Base-by-base conservation (phyloP, 2,888 invertebrate species). In the Vesta saturnalis region DNA sequence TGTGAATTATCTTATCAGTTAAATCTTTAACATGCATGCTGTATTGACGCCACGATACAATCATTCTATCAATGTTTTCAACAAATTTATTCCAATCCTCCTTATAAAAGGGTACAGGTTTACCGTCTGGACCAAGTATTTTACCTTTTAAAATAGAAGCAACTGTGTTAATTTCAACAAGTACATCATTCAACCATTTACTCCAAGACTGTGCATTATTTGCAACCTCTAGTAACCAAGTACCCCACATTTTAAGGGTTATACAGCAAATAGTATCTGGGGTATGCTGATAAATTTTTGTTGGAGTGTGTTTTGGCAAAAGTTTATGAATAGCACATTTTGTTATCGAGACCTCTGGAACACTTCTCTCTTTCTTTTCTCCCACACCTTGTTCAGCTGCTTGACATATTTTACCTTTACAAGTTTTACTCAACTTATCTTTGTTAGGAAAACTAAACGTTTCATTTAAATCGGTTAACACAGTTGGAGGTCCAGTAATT, bases 201-300 rank as follows among this genome's bases (percentile, higher is more conserved):
- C 81, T 83, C 83, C 83, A 83, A 22, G 74, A 78, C 60, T 82
- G 80, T 4, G 82, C 81, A 61, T 82, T 83, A 63, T 80, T 79
- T 3, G 82, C 80, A 56, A 83, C 80, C 72, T 83, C 81, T 18
- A 81, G 62, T 14, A 82, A 63, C 82, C 82, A 83, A 0, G 78
- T 78, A 0, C 82, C 81, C 82, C 81, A 83, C 3, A 80, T 79
- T 72, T 83, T 83, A 22, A 83, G 70, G 0, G 82, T 80, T 39
- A 82, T 73, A 64, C 82, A 83, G 59, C 83, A 83, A 12, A 82
- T 78, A 0, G 77, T 78, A 62, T 78, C 78, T 0, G 82, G 80
- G 1, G 76, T 71, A 68, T 83, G 83, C 67, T 82, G 81, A 35
- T 76, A 73, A 0, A 77, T 73, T 21, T 72, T 72, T 0, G 77